These are phyloP conservation scores for Gymnoscelis rufifasciata DNA, from an alignment of 2,888 invertebrate species.

Conservation along the genomic window DNA sequence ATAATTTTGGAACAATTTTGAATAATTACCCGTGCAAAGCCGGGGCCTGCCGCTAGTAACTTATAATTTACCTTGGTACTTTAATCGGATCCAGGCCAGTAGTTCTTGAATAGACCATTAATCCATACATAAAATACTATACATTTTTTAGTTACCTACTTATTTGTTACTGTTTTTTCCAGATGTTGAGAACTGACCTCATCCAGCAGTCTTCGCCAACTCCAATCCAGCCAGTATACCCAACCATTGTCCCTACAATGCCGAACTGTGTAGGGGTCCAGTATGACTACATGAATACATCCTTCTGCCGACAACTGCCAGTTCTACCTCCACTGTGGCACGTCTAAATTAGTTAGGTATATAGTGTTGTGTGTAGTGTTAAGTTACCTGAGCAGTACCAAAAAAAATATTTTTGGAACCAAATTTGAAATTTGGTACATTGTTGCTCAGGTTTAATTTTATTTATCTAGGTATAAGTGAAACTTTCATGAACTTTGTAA, in stretches of 20 bases:
- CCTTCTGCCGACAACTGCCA: constrained; percentile 45
- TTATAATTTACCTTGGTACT: too few relatives aligned
- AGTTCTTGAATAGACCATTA: too few relatives aligned
- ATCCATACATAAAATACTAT: too few relatives aligned
- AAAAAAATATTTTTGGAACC: not conserved
- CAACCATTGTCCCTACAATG: constrained; percentile 39
- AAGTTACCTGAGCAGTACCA: not conserved
- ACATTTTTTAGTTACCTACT: too few relatives aligned
- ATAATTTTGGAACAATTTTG: too few relatives aligned
- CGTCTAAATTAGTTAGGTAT: constrained; percentile 30
- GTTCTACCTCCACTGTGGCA: constrained; percentile 47
- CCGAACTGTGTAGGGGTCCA: constrained; percentile 41
- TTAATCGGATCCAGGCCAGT: too few relatives aligned
- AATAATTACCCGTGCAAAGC: too few relatives aligned
- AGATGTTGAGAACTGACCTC: constrained; percentile 48
- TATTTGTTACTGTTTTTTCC: constrained; percentile 26
- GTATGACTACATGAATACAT: constrained; percentile 44
- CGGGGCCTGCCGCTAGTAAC: too few relatives aligned
- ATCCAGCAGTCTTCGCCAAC: constrained; percentile 42
- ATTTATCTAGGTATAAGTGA: not conserved
- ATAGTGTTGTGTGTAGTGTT: not conserved
- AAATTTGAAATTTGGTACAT: not conserved
- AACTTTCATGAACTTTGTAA: constrained; percentile 25
- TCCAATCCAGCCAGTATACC: constrained; percentile 40
- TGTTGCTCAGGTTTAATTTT: constrained; percentile 1